These are phyloP conservation scores for Leptothorax acervorum DNA, from an alignment of 2,888 invertebrate genomes.

Conservation along the genomic window DNA sequence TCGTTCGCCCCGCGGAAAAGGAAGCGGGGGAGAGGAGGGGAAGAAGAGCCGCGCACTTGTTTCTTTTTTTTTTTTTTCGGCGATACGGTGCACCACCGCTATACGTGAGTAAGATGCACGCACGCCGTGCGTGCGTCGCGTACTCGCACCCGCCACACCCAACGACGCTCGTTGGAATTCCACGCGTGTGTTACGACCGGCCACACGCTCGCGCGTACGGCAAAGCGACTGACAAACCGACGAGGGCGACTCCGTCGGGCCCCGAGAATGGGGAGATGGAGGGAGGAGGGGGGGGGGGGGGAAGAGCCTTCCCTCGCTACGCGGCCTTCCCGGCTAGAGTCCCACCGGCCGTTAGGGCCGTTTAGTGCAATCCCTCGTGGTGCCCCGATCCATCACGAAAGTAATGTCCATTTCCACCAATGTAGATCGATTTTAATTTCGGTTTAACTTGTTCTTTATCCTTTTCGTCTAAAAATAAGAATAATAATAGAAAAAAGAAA, in stretches of 20 bases:
- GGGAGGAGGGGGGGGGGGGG: not conserved
- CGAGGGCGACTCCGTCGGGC: constrained; percentile 40
- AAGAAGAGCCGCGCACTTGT: constrained; percentile 34
- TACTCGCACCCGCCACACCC: constrained; percentile 32
- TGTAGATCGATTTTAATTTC: no score
- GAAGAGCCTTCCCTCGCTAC: not conserved
- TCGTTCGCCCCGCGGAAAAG: not conserved
- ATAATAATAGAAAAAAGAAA: no score
- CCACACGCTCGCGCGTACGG: constrained; percentile 29
- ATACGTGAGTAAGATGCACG: not conserved
- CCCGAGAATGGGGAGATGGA: not conserved
- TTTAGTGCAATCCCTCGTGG: not conserved
- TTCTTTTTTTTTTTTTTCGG: constrained; percentile 45
- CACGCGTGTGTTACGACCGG: constrained; percentile 17
- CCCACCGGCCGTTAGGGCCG: constrained; percentile 35
- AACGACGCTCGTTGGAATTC: constrained; percentile 47
- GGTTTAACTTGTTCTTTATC: no score
- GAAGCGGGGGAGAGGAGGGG: no score
- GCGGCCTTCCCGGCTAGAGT: constrained; percentile 1
- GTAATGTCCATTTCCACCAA: no score
- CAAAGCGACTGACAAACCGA: constrained; percentile 55
- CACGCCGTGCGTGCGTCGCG: not conserved
- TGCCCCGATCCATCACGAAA: not conserved
- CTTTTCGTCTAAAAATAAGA: no score
- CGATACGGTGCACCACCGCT: not conserved